Conservation (phyloP, 2,113 vertebrate species). For the Ginglymostoma cirratum region DNA sequence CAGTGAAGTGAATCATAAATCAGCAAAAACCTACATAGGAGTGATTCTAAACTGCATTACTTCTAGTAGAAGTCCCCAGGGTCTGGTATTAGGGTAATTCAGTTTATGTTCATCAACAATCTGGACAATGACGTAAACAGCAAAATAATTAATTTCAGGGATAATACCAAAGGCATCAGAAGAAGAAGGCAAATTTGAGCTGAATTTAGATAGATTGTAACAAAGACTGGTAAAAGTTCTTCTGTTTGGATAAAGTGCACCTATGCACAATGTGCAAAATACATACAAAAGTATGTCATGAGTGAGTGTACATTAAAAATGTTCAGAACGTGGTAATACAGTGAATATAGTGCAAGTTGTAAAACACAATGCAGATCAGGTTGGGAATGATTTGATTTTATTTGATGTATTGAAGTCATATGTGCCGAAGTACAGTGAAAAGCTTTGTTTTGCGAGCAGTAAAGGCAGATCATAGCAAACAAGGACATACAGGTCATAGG, state of each 20-base stretch:
- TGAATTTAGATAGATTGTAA: not conserved
- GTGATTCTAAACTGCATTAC: not conserved
- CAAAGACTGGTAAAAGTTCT: not conserved
- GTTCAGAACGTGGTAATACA: not conserved
- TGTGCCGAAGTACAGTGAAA: too few species aligned
- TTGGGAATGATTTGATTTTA: too few species aligned
- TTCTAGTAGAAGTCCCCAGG: not conserved
- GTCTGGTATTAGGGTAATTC: not conserved
- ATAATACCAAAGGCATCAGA: not conserved
- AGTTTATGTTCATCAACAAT: not conserved
- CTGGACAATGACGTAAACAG: not conserved
- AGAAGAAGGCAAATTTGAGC: not conserved
- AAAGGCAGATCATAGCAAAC: too few species aligned
- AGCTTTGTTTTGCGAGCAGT: too few species aligned
- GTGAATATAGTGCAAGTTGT: not conserved
- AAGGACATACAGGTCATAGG: too few species aligned
- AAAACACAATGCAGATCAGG: not conserved
- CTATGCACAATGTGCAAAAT: not conserved
- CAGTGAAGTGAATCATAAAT: not conserved
- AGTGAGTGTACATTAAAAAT: not conserved
- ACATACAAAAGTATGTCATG: not conserved
- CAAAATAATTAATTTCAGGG: not conserved
- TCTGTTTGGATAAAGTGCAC: not conserved
- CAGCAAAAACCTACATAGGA: not conserved
- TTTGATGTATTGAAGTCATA: too few species aligned